phyloP scores from a whole-genome alignment of 1,140 invertebrate species.

The Euura saliciscinereae region DNA sequence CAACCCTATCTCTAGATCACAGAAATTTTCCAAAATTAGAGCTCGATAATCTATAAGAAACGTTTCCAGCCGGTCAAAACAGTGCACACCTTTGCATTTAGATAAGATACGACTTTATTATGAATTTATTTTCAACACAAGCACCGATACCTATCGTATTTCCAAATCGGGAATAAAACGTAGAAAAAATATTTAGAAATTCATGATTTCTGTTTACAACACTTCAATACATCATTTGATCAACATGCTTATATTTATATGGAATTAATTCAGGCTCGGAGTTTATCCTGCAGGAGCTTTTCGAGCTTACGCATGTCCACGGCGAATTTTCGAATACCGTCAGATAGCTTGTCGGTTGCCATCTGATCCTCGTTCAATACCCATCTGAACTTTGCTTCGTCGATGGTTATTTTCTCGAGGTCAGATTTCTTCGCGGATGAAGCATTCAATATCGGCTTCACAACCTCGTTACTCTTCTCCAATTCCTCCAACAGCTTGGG shows the following conservation, averaged over 20 bases:
- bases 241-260: no score
- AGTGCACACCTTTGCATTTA: no score
- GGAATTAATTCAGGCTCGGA: constrained; percentile 35
- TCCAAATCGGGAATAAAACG: neutral
- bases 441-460: constrained; percentile 59
- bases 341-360: constrained; percentile 96
- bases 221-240: neutral
- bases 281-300: constrained; percentile 67
- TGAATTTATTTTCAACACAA: neutral
- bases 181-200: constrained; percentile 1
- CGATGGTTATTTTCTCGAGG: constrained; percentile 77
- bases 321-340: constrained; percentile 97
- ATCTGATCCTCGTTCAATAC: constrained; percentile 97
- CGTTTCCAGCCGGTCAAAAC: no score
- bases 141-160: neutral
- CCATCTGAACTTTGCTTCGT: constrained; percentile 90
- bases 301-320: constrained; percentile 91
- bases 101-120: no score
- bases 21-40: no score
- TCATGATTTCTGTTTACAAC: neutral
- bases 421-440: constrained; percentile 68
- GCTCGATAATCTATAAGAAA: no score
- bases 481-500: constrained; percentile 87
- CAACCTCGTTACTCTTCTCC: constrained; percentile 68
- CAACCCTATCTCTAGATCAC: no score